Evolutionary conservation across 2,888 invertebrate genomes (phyloP).

Genomic region (Amiota minor): DNA sequence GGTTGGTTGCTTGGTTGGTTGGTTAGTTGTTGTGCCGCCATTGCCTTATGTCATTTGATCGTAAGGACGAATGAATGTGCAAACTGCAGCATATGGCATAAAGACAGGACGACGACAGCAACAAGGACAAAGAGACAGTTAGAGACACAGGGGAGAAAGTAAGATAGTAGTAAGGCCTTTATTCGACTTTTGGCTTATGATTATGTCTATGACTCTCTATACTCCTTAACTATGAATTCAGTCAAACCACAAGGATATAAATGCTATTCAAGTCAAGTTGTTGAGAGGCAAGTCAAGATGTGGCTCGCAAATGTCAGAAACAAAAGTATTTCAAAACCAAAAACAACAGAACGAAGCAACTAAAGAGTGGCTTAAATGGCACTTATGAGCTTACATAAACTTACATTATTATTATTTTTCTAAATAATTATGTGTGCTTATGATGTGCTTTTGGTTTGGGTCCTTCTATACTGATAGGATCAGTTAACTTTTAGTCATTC

Average conservation of each 20-base stretch:
- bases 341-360: neutral
- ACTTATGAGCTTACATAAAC: constrained; percentile 66
- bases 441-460: constrained; percentile 24
- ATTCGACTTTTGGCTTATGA: constrained; percentile 24
- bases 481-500: too few species aligned
- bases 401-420: constrained; percentile 65
- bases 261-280: neutral
- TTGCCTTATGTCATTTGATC: neutral
- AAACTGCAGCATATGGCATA: constrained; percentile 12
- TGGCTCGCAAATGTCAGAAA: constrained; percentile 17
- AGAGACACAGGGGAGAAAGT: too few species aligned
- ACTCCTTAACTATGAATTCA: too few species aligned
- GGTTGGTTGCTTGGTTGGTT: constrained; percentile 55
- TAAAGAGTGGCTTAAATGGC: constrained; percentile 60
- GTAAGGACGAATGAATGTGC: neutral
- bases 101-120: too few species aligned
- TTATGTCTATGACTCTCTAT: constrained; percentile 22
- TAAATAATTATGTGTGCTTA: constrained; percentile 61
- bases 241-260: too few species aligned
- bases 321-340: constrained; percentile 25
- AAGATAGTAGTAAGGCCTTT: neutral
- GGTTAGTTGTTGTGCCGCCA: neutral
- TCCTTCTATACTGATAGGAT: too few species aligned
- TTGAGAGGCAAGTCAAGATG: neutral
- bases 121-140: too few species aligned